Conservation (phyloP, 2,888 invertebrate genomes). For the Eilema caniola region DNA sequence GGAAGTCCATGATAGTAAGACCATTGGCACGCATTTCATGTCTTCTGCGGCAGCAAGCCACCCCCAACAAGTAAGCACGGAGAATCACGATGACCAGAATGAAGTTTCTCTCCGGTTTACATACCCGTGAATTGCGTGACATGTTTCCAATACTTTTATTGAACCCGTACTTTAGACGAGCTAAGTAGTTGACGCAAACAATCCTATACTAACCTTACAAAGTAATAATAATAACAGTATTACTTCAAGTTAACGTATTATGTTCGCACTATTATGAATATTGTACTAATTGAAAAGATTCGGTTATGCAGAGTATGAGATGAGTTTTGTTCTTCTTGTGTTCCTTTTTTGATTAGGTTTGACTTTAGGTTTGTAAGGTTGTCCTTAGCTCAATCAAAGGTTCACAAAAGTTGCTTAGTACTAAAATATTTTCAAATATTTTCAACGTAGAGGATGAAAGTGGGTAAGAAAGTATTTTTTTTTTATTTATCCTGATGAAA, state of each 20-base stretch:
- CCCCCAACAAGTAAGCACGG: too few species aligned
- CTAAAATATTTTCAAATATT: too few species aligned
- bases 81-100: neutral
- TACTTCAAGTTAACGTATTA: conserved; percentile 5
- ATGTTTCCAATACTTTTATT: conserved; percentile 22
- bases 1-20: too few species aligned
- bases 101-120: neutral
- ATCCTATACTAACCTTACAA: conserved; percentile 28
- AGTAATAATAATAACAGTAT: neutral
- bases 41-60: too few species aligned
- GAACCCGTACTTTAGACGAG: conserved; percentile 21
- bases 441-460: too few species aligned
- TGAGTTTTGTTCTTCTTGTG: conserved; percentile 5
- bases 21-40: too few species aligned
- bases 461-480: too few species aligned
- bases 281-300: conserved; percentile 31
- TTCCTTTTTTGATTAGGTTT: neutral
- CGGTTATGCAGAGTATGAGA: neutral
- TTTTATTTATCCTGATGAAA: too few species aligned
- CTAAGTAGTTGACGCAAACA: conserved; percentile 44
- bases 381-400: too few species aligned
- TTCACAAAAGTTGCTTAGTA: too few species aligned
- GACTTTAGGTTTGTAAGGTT: neutral
- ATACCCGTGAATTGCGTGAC: conserved; percentile 2
- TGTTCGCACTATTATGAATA: neutral